These are phyloP conservation scores for Uropetala carovei DNA, from an alignment of 2,888 invertebrate genomes.

Conservation along the genomic window DNA sequence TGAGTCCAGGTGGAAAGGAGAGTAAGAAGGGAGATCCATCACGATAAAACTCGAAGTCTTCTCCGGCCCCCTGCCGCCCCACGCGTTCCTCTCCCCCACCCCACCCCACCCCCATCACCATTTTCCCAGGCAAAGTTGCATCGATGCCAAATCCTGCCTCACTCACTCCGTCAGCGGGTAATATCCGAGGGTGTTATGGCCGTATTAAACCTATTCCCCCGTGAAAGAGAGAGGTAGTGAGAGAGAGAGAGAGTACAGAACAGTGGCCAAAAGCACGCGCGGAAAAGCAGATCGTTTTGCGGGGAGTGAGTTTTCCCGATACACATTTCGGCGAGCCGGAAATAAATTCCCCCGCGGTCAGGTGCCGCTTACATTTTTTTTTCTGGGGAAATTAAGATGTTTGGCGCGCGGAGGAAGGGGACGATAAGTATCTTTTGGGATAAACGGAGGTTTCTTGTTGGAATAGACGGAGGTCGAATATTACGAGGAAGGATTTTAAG, in stretches of 20 bases:
- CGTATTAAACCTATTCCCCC: background rate
- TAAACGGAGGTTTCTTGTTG: too few relatives aligned
- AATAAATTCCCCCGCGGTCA: too few relatives aligned
- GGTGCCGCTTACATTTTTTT: too few relatives aligned
- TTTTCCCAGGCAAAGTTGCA: slow-evolving; percentile 30
- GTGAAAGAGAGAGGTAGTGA: slow-evolving; percentile 8
- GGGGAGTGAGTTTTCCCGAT: too few relatives aligned
- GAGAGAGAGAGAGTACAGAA: background rate
- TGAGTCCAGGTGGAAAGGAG: slow-evolving; percentile 9
- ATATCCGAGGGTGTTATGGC: background rate
- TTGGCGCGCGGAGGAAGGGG: too few relatives aligned
- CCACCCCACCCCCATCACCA: background rate
- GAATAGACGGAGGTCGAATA: too few relatives aligned
- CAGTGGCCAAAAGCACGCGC: too few relatives aligned
- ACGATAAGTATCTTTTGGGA: too few relatives aligned
- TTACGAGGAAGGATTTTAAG: too few relatives aligned
- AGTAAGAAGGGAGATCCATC: slow-evolving; percentile 31
- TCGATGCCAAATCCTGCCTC: slow-evolving; percentile 8
- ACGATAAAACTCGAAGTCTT: slow-evolving; percentile 26
- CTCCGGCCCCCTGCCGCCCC: background rate
- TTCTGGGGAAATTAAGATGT: too few relatives aligned
- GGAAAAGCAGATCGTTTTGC: too few relatives aligned
- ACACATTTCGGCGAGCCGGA: too few relatives aligned
- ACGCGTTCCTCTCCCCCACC: background rate
- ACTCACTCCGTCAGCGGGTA: slow-evolving; percentile 18